Base-by-base conservation (phyloP, 1,140 invertebrate species). In the Drosophila dunni region DNA sequence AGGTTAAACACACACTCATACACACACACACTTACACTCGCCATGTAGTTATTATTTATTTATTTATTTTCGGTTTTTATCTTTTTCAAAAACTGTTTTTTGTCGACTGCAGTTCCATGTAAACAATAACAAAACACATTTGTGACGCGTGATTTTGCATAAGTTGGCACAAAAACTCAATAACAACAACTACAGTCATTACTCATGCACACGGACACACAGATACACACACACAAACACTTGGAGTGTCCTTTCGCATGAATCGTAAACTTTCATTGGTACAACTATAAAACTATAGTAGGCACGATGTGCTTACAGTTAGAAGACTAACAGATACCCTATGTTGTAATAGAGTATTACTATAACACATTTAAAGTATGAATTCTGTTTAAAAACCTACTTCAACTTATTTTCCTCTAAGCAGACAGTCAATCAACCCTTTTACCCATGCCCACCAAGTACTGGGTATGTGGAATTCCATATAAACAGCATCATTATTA, bases 51-150 rank as follows among this genome's bases (percentile, higher is more conserved):
- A 58, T 78, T 85, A 78, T 86, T 88, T 89, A 82, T 89, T 78
- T 66, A 82, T 89, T 78, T 66, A 64, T 78, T 53, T 63, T 45
- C 40, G 13, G 17, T 54, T 56, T 54, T 17, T 51, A 63, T 33
- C 15, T 53, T 56, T 69, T 71, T 29, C 75, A 62, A 33, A 57
- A 8, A 33, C 60, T 70, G 20, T 62, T 69, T 53, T 70, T 44
- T 29, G 66, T 51, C 64, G 78, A 71, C 50, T 78, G 80, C 84
- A 88, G 78, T 89, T 88, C 83, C 88, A 70, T 84, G 84, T 89
- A 88, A 88, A 88, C 84, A 88, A 84, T 84, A 89, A 89, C 83
- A 89, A 88, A 88, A 89, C 83, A 88, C 83, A 88, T 89, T 88
- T 88, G 81, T 89, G 84, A 88, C 84, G 84, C 84, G 84, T 89